These are phyloP conservation scores for Mythimna loreyi DNA, from an alignment of 2,888 invertebrate genomes.

Conservation along the genomic window DNA sequence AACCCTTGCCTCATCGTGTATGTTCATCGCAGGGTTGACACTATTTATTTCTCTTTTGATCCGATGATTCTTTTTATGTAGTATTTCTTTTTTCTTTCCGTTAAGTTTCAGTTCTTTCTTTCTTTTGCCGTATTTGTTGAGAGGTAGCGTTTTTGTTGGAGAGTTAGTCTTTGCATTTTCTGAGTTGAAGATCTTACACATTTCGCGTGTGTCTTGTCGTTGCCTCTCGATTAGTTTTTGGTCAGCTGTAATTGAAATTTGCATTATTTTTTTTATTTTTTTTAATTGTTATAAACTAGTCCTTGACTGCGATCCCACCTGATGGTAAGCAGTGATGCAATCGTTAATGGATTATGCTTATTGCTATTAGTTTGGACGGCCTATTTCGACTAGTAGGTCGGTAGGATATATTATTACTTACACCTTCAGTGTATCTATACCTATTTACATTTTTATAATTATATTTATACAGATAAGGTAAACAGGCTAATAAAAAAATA, in stretches of 20 bases:
- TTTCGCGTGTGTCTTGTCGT: conserved; percentile 83
- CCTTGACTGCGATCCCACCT: no score
- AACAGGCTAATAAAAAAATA: no score
- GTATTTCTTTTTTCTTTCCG: conserved; percentile 14
- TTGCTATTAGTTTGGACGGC: not conserved
- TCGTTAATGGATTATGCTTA: no score
- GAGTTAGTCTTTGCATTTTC: conserved; percentile 68
- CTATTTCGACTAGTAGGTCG: not conserved
- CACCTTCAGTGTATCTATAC: no score
- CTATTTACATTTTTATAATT: no score
- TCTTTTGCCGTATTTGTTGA: conserved; percentile 44
- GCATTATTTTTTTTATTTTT: no score
- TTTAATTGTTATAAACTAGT: no score
- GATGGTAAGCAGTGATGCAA: no score
- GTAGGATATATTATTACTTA: no score
- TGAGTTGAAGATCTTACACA: conserved; percentile 81
- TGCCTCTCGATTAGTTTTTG: conserved; percentile 78
- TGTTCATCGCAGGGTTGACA: conserved; percentile 66
- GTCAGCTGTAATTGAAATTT: conserved; percentile 73
- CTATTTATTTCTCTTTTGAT: conserved; percentile 63
- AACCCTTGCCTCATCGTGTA: conserved; percentile 71
- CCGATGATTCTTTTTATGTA: conserved; percentile 38
- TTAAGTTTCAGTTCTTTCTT: conserved; percentile 24
- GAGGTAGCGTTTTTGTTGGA: conserved; percentile 8
- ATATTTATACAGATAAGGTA: no score